phyloP scores from a whole-genome alignment of 2,888 invertebrate genomes.

The Zaprionus lineosus region DNA sequence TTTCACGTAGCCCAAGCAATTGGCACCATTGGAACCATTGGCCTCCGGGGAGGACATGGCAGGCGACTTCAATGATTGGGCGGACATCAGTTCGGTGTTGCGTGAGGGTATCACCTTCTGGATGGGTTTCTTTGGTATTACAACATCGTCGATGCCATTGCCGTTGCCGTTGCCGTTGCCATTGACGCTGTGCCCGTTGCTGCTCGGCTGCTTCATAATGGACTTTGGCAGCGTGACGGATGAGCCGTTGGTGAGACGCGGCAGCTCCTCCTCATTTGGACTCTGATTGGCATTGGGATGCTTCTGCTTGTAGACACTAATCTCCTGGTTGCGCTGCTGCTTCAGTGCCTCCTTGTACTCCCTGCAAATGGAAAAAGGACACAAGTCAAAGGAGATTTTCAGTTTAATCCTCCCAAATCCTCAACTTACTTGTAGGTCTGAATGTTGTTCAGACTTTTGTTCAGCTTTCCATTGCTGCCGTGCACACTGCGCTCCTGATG shows the following conservation, averaged over 20 bases:
- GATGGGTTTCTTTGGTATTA: conserved; percentile 86
- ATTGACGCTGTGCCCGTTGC: conserved; percentile 50
- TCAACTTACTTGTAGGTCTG: conserved; percentile 81
- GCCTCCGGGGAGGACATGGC: conserved; percentile 34
- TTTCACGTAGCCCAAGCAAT: conserved; percentile 83
- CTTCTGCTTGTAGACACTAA: conserved; percentile 85
- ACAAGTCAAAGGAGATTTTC: background rate
- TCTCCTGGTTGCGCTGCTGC: conserved; percentile 92
- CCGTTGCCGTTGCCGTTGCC: conserved; percentile 46
- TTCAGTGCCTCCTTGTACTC: conserved; percentile 95
- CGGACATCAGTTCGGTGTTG: conserved; percentile 83
- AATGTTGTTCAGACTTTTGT: conserved; percentile 80
- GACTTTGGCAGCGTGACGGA: conserved; percentile 73
- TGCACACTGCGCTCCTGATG: conserved; percentile 68
- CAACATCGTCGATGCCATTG: conserved; percentile 73
- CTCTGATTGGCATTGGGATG: conserved; percentile 71
- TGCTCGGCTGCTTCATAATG: conserved; percentile 78
- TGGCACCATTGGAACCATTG: conserved; percentile 20
- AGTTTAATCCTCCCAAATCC: background rate
- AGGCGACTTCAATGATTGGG: conserved; percentile 25
- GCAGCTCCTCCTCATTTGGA: conserved; percentile 67
- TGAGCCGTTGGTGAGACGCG: conserved; percentile 43
- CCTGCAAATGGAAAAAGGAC: conserved; percentile 83
- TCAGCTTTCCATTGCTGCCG: conserved; percentile 76
- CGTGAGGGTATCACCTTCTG: conserved; percentile 92